Base-by-base conservation (phyloP, 2,113 vertebrate genomes). In the Procavia capensis region DNA sequence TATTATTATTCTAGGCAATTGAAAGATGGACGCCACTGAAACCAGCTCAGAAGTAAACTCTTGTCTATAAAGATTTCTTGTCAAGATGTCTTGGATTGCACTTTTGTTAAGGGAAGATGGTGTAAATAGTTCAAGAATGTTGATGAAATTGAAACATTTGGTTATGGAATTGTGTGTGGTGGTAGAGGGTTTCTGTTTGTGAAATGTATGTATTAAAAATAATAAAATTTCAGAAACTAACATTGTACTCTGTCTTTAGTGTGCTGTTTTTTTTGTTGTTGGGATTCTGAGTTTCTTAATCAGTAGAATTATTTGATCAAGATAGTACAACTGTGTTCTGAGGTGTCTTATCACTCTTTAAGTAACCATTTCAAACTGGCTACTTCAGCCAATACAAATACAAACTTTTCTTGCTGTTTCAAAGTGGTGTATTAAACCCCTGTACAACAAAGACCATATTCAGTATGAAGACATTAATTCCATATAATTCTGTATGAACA, bases 41-140 rank as follows among this genome's bases (percentile, higher is more conserved):
- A 95, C 75, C 66, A 95, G 85, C 87, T 98, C 78, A 93, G 88
- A 98, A 97, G 86, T 94, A 81, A 5, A 41, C 94, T 83, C 80
- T 96, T 97, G 87, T 98, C 91, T 88, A 36, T 98, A 97, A 97
- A 97, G 79, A 96, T 97, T 98, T 98, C 96, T 98, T 97, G 94
- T 98, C 92, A 97, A 95, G 96, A 98, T 96, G 94, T 98, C 97
- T 98, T 98, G 97, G 97, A 97, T 98, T 98, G 98, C 98, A 99
- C 98, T 98, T 99, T 98, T 97, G 96, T 98, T 98, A 96, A 94
- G 97, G 97, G 96, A 98, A 98, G 97, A 98, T 95, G 90, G 98
- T 98, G 98, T 99, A 99, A 97, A 98, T 98, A 98, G 83, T 97
- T 98, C 97, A 98, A 98, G 98, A 98, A 98, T 98, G 98, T 98